Evolutionary conservation across 2,113 vertebrate species (phyloP).

Genomic region (Sebastes schlegelii): DNA sequence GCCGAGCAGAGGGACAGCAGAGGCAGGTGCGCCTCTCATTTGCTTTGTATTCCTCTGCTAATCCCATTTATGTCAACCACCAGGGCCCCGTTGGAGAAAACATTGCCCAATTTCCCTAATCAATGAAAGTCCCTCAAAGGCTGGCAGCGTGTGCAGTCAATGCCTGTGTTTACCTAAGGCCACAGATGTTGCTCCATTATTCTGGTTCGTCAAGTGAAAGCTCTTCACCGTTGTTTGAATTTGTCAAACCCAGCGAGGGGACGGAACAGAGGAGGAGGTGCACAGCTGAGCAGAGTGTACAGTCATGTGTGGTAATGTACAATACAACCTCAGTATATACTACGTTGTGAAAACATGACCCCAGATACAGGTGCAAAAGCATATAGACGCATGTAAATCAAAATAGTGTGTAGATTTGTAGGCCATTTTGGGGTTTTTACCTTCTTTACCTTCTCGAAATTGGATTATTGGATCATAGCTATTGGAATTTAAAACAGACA

Average conservation of each 20-base stretch:
- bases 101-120: slow-evolving; percentile 76
- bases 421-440: background rate
- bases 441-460: background rate
- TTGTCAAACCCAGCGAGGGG: slow-evolving; percentile 25
- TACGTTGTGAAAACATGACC: background rate
- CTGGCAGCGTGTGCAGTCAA: slow-evolving; percentile 46
- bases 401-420: background rate
- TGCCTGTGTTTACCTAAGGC: slow-evolving; percentile 59
- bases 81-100: slow-evolving; percentile 69
- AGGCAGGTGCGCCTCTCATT: slow-evolving; percentile 70
- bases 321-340: background rate
- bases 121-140: slow-evolving; percentile 70
- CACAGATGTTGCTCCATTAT: slow-evolving; percentile 75
- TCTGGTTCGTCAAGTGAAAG: slow-evolving; percentile 58
- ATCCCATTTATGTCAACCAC: slow-evolving; percentile 71
- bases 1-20: slow-evolving; percentile 36
- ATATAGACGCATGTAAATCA: background rate
- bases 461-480: background rate
- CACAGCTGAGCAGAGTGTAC: slow-evolving; percentile 29
- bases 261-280: background rate
- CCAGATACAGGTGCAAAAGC: background rate
- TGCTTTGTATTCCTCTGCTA: slow-evolving; percentile 65
- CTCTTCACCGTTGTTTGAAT: slow-evolving; percentile 48
- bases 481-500: background rate
- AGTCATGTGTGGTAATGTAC: background rate